These are phyloP conservation scores for Gobiocypris rarus DNA, from an alignment of 2,113 vertebrate genomes.

Conservation along the genomic window DNA sequence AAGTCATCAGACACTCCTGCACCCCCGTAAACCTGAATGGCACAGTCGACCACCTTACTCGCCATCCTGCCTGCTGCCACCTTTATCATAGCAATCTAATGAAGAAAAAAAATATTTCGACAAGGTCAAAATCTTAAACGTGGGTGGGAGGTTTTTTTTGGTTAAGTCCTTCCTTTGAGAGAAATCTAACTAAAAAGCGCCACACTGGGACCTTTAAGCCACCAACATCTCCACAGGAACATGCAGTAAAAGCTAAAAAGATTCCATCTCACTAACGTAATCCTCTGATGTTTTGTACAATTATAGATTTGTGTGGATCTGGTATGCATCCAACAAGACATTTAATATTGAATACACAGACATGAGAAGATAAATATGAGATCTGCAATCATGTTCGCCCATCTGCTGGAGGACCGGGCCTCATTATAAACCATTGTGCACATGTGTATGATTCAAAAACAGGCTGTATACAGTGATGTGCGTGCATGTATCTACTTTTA, in stretches of 20 bases:
- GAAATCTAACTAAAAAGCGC: neutral
- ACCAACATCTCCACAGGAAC: neutral
- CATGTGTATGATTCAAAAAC: neutral
- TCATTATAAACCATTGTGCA: slow-evolving; percentile 12
- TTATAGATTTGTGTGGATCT: slow-evolving; percentile 8
- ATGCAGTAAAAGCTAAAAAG: slow-evolving; percentile 26
- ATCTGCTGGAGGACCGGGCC: neutral
- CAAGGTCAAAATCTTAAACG: neutral
- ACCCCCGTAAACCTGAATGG: slow-evolving; percentile 88
- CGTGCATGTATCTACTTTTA: slow-evolving; percentile 1
- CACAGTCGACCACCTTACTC: slow-evolving; percentile 85
- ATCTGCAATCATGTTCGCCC: too few species aligned
- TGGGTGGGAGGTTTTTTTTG: slow-evolving; percentile 19
- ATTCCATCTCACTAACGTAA: neutral
- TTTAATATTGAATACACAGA: slow-evolving; percentile 33
- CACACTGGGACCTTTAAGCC: neutral
- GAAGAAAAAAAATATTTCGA: neutral
- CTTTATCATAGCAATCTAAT: slow-evolving; percentile 93
- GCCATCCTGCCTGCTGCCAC: slow-evolving; percentile 85
- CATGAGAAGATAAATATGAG: neutral
- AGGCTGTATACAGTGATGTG: neutral
- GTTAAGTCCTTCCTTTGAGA: neutral
- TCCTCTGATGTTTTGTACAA: neutral
- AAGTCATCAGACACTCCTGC: slow-evolving; percentile 89
- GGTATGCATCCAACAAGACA: slow-evolving; percentile 21